Percentiles rank a stretch among this genome's conserved stretches.
phyloP scores from a whole-genome alignment of 2,113 vertebrate species.

The Enhydra lutris region DNA sequence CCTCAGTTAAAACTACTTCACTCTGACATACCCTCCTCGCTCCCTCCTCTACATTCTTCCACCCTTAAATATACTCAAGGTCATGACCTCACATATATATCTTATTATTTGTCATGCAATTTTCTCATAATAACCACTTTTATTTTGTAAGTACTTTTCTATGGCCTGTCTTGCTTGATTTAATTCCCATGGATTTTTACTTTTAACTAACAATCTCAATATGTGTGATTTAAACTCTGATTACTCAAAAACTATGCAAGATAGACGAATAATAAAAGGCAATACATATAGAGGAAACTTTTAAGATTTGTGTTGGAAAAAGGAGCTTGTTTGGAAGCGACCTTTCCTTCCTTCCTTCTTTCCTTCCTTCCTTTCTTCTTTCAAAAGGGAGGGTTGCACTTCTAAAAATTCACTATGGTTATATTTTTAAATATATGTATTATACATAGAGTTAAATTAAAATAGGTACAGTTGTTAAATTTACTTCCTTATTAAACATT shows the following conservation, averaged over 20 bases:
- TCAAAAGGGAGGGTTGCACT: background rate
- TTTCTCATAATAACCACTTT: background rate
- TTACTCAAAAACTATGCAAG: background rate
- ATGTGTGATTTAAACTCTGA: background rate
- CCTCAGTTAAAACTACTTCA: background rate
- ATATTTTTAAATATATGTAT: background rate
- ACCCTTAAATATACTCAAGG: background rate
- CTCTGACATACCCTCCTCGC: background rate
- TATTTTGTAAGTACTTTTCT: background rate
- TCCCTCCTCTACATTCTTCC: background rate
- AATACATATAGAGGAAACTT: background rate
- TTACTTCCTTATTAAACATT: background rate
- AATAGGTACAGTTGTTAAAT: background rate
- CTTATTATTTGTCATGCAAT: background rate
- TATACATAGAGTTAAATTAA: background rate
- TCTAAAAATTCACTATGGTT: background rate
- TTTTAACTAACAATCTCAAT: background rate
- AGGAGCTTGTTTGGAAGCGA: background rate
- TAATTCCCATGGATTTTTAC: background rate
- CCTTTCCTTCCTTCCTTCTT: no score
- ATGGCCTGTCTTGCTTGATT: background rate
- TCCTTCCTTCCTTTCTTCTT: background rate
- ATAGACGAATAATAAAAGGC: background rate
- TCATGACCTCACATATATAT: background rate
- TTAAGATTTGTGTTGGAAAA: background rate